Evolutionary conservation across 2,113 vertebrate genomes (phyloP).

Genomic region (Bos javanicus): DNA sequence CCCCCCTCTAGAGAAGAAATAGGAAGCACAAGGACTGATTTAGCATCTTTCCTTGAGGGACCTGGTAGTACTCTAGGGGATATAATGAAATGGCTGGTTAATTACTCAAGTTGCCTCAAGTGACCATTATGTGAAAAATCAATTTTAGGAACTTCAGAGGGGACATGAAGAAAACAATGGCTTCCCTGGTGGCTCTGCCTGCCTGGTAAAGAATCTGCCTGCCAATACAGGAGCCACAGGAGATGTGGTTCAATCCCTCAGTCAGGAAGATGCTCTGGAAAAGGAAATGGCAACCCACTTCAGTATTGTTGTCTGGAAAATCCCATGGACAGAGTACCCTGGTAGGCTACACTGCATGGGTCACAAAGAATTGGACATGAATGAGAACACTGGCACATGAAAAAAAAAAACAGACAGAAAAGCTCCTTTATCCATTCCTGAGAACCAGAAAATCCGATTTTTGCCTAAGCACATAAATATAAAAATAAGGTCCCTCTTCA

Average conservation of each 20-base stretch:
- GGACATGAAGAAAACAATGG: neutral
- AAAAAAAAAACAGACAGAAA: neutral
- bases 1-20: neutral
- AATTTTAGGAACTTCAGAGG: neutral
- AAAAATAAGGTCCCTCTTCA: neutral
- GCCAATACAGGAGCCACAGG: neutral
- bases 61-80: neutral
- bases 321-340: neutral
- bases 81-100: conserved; percentile 27
- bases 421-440: neutral
- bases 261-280: neutral
- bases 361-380: neutral
- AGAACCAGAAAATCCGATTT: neutral
- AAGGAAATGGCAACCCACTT: neutral
- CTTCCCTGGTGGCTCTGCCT: neutral
- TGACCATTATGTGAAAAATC: conserved; percentile 19
- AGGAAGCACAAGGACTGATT: neutral
- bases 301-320: neutral
- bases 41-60: conserved; percentile 10
- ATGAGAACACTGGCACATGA: neutral
- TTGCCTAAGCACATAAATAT: neutral
- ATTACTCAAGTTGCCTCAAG: neutral
- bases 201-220: neutral
- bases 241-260: neutral
- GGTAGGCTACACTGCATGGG: neutral